These are phyloP conservation scores for Lydus trimaculatus DNA, from an alignment of 2,888 invertebrate genomes.

Conservation along the genomic window DNA sequence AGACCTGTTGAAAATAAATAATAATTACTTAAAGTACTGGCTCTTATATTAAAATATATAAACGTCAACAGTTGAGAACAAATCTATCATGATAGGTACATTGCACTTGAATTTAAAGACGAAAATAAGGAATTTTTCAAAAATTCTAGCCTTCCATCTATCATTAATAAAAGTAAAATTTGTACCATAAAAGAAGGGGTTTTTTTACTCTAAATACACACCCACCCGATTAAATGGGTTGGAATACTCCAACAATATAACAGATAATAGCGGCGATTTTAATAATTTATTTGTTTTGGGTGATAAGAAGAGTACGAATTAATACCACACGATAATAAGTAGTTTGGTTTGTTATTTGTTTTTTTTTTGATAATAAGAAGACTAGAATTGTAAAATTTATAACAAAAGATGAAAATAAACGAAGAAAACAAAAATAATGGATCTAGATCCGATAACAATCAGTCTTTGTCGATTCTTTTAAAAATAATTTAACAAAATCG, in stretches of 20 bases:
- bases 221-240: not conserved
- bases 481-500: not conserved
- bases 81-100: slow-evolving; percentile 50
- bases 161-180: slow-evolving; percentile 29
- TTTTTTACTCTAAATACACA: slow-evolving; percentile 17
- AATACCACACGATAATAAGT: slow-evolving; percentile 1
- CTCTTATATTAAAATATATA: slow-evolving; percentile 62
- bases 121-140: slow-evolving; percentile 16
- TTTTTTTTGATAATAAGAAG: slow-evolving; percentile 23
- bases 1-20: slow-evolving; percentile 55
- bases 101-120: slow-evolving; percentile 48
- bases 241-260: not conserved
- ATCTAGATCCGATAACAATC: slow-evolving; percentile 1
- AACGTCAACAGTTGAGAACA: slow-evolving; percentile 61
- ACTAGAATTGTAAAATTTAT: slow-evolving; percentile 28
- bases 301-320: not conserved
- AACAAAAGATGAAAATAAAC: slow-evolving; percentile 22
- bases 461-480: not conserved
- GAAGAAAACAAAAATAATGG: slow-evolving; percentile 12
- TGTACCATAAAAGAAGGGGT: slow-evolving; percentile 38
- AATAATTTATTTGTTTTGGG: not conserved
- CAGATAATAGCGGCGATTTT: not conserved
- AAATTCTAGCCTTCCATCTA: slow-evolving; percentile 40
- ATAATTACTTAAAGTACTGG: slow-evolving; percentile 61
- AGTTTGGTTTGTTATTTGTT: slow-evolving; percentile 3